A percentile compares a stretch with the other conserved stretches of the same genome.
Conservation (phyloP, 2,888 invertebrate genomes). For the Prenolepis imparis region DNA sequence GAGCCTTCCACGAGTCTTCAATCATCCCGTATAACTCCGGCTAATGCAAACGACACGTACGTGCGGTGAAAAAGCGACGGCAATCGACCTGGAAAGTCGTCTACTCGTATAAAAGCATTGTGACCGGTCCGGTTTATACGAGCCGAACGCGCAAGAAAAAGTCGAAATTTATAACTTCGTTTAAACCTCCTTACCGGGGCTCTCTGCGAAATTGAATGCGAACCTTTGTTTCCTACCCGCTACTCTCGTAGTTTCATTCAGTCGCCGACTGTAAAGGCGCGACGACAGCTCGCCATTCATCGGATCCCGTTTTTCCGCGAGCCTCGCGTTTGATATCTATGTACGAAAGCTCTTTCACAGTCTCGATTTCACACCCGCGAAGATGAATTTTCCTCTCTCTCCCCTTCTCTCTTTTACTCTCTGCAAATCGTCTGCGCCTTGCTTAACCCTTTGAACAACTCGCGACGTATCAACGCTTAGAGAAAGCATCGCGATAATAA, state of each 20-base stretch:
- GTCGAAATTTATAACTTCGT: constrained; percentile 51
- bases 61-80: constrained; percentile 40
- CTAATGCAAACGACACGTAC: constrained; percentile 52
- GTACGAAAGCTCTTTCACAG: constrained; percentile 34
- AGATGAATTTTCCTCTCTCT: neutral
- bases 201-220: constrained; percentile 45
- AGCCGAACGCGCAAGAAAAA: constrained; percentile 23
- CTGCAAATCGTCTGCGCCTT: neutral
- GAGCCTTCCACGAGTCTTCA: constrained; percentile 32
- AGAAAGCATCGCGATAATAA: constrained; percentile 36
- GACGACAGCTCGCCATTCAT: constrained; percentile 39
- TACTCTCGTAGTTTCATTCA: constrained; percentile 14
- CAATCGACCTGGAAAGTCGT: constrained; percentile 38
- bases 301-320: constrained; percentile 53
- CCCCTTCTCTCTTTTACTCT: no score
- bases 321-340: constrained; percentile 59
- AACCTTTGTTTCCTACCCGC: constrained; percentile 34
- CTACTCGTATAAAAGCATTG: constrained; percentile 46
- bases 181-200: constrained; percentile 41
- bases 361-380: constrained; percentile 1
- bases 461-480: neutral
- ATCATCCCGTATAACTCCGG: constrained; percentile 29
- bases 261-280: constrained; percentile 31
- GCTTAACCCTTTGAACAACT: constrained; percentile 17
- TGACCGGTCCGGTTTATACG: constrained; percentile 48